Evolutionary conservation across 2,888 invertebrate genomes (phyloP), one percentile per base, ranked within the genome.

Genomic region (Hofmannophila pseudospretella): DNA sequence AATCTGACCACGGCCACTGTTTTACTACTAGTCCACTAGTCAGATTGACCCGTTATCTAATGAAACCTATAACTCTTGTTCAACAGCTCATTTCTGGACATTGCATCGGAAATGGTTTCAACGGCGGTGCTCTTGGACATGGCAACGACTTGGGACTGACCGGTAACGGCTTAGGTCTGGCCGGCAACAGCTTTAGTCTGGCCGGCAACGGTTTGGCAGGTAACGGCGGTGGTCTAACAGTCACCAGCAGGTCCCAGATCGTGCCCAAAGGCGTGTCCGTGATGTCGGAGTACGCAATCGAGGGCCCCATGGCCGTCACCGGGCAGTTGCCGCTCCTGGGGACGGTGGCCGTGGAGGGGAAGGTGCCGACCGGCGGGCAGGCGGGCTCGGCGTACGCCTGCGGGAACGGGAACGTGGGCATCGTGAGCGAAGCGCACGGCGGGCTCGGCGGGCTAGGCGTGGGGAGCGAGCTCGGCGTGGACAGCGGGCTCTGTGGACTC

Each of bases 381-480:
- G 72, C 65, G 11, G 47, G 55, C 0, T 63, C 68, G 0, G 47
- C 62, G 7, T 73, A 70, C 20, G 59, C 63, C 2, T 67, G 68
- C 36, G 73, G 72, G 0, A 57, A 45, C 16, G 71, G 67, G 0
- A 54, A 51, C 31, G 45, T 70, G 0, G 69, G 52, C 4, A 68
- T 72, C n/a, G 39, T 59, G 0, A 51, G 51, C 4, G 58, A 65
- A 29, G 48, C n/a, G 47, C 10, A 9, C 41, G 8, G 31, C 19
- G 8, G 23, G 23, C 36, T 36, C 22, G n/a, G 34, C 26, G n/a
- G n/a, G n/a, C n/a, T n/a, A n/a, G n/a, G n/a, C n/a, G n/a, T n/a
- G n/a, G n/a, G n/a, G n/a, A n/a, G n/a, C n/a, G n/a, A n/a, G n/a
- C n/a, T n/a, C n/a, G n/a, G n/a, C n/a, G n/a, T n/a, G n/a, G n/a